A percentile compares a stretch with the other conserved stretches of the same genome.
Conservation (phyloP, 1,140 invertebrate genomes). For the Drosophila burlai region DNA sequence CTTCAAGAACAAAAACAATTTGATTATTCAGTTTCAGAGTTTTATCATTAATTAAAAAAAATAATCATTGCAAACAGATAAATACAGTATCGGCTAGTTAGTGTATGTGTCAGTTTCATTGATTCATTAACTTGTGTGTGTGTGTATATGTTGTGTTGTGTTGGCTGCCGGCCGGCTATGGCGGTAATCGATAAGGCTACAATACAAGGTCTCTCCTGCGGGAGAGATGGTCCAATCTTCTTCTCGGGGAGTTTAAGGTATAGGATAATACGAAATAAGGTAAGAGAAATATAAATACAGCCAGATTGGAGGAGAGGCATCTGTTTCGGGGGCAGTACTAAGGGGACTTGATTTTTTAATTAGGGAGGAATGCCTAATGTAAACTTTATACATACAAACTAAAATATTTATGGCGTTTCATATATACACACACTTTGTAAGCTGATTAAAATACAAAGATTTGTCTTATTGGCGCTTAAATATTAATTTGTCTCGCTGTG, state of each 20-base stretch:
- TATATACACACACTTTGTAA: constrained; percentile 73
- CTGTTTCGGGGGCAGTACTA: constrained; percentile 22
- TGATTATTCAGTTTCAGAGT: constrained; percentile 72
- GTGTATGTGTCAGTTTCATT: constrained; percentile 43
- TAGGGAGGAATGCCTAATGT: constrained; percentile 70
- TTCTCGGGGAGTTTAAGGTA: constrained; percentile 3
- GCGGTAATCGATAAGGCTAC: constrained; percentile 33
- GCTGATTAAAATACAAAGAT: constrained; percentile 66
- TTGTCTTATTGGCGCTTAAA: constrained; percentile 72
- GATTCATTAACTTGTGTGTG: constrained; percentile 28
- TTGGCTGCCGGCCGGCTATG: constrained; percentile 33
- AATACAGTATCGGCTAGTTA: constrained; percentile 66
- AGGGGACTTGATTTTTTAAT: constrained; percentile 30
- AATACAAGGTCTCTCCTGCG: constrained; percentile 24
- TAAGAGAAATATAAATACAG: not conserved
- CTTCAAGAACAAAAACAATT: constrained; percentile 80
- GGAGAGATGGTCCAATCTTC: constrained; percentile 23
- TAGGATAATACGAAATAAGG: constrained; percentile 22
- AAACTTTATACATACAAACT: constrained; percentile 79
- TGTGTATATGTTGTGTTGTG: not conserved
- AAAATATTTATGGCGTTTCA: constrained; percentile 73
- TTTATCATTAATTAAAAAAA: constrained; percentile 75
- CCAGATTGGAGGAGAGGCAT: constrained; percentile 16
- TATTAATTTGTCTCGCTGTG: constrained; percentile 59
- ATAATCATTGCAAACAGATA: constrained; percentile 82